Conservation (phyloP, 2,888 invertebrate genomes). For the Erebia palarica region DNA sequence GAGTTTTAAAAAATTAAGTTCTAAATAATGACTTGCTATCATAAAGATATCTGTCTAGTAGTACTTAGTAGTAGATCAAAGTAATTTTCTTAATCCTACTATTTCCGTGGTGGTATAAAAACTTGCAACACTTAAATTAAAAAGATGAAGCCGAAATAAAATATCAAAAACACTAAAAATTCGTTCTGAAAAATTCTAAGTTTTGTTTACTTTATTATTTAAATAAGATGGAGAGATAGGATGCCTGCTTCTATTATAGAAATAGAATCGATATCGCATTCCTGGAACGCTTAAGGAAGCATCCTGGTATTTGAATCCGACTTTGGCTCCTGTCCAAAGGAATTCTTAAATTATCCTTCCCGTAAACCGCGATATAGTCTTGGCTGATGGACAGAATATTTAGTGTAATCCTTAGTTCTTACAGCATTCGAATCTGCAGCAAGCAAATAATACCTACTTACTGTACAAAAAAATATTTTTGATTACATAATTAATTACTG, state of each 20-base stretch:
- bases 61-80: background rate
- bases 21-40: too few relatives aligned
- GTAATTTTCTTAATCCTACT: background rate
- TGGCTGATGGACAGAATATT: too few relatives aligned
- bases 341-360: constrained; percentile 26
- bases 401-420: background rate
- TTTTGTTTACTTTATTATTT: background rate
- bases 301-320: constrained; percentile 18
- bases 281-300: constrained; percentile 25
- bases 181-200: background rate
- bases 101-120: background rate
- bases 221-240: background rate
- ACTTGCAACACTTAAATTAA: background rate
- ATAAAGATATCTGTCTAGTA: too few relatives aligned
- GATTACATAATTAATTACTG: too few relatives aligned
- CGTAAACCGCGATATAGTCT: background rate
- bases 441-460: background rate
- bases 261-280: constrained; percentile 22
- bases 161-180: background rate
- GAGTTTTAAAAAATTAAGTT: too few relatives aligned
- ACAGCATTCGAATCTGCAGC: background rate
- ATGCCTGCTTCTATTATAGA: background rate
- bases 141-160: background rate
- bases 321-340: constrained; percentile 31
- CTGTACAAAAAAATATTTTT: too few relatives aligned